phyloP scores from a whole-genome alignment of 2,113 vertebrate genomes.

The Corythoichthys haematopterus region DNA sequence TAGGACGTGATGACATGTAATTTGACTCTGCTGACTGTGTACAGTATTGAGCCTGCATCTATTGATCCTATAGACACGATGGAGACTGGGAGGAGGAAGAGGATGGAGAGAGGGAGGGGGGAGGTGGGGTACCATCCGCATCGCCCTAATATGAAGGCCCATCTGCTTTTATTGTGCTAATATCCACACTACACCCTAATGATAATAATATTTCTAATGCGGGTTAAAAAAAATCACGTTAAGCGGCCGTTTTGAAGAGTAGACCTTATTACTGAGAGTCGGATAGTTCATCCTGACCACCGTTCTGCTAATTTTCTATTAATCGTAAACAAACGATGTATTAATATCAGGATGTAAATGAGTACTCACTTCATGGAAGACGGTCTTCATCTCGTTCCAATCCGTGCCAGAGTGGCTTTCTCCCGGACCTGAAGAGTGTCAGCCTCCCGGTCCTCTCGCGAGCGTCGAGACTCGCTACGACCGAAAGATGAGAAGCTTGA shows the following conservation, averaged over 20 bases:
- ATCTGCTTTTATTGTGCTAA: constrained; percentile 29
- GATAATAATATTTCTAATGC: neutral
- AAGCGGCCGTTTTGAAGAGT: neutral
- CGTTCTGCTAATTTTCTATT: neutral
- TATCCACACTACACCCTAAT: neutral
- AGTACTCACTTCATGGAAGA: constrained; percentile 59
- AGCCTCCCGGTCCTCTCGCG: constrained; percentile 52
- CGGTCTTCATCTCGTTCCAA: constrained; percentile 57
- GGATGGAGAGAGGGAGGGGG: neutral
- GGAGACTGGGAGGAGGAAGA: constrained; percentile 35
- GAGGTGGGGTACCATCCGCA: constrained; percentile 39
- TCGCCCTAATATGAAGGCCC: constrained; percentile 52
- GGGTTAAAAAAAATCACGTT: neutral
- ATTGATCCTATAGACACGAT: constrained; percentile 59
- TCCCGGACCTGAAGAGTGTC: constrained; percentile 25
- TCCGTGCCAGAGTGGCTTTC: constrained; percentile 35
- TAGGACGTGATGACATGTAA: constrained; percentile 13
- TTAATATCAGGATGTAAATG: neutral
- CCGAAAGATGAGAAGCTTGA: neutral
- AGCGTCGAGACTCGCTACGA: constrained; percentile 19
- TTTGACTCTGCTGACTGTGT: constrained; percentile 20
- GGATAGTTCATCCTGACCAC: neutral
- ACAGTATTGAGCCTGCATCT: constrained; percentile 44
- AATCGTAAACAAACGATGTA: neutral
- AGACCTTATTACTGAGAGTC: neutral